These are phyloP conservation scores for Manduca sexta DNA, from an alignment of 1,140 invertebrate species.

Conservation along the genomic window DNA sequence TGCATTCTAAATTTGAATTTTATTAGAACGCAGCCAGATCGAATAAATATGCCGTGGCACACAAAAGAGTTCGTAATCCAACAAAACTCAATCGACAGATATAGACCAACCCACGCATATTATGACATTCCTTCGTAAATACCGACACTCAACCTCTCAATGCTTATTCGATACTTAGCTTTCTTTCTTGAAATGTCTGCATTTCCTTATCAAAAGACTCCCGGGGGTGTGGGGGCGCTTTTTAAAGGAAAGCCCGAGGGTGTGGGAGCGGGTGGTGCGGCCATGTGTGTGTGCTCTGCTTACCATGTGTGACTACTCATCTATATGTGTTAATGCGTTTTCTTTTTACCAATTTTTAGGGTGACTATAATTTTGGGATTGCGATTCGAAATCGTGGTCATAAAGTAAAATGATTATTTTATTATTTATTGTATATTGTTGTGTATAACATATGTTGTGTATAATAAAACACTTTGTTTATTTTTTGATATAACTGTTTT, in stretches of 20 bases:
- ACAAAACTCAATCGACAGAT: not conserved
- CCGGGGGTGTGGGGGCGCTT: slow-evolving; percentile 38
- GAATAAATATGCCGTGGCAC: not conserved
- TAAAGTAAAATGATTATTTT: too few species aligned
- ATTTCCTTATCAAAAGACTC: slow-evolving; percentile 70
- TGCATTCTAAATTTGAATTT: not conserved
- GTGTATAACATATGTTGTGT: too few species aligned
- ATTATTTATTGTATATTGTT: too few species aligned
- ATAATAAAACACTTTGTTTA: too few species aligned
- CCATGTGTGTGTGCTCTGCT: slow-evolving; percentile 26
- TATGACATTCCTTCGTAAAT: slow-evolving; percentile 49
- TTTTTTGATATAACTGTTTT: too few species aligned
- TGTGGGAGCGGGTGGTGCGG: slow-evolving; percentile 28
- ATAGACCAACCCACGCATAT: slow-evolving; percentile 10
- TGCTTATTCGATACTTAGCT: slow-evolving; percentile 64
- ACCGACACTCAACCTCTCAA: slow-evolving; percentile 40
- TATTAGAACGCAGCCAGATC: not conserved
- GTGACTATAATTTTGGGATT: slow-evolving; percentile 28
- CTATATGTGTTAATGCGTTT: slow-evolving; percentile 70
- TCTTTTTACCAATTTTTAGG: slow-evolving; percentile 69
- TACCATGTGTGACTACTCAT: slow-evolving; percentile 55
- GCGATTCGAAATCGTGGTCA: too few species aligned
- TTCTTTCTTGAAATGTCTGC: slow-evolving; percentile 65
- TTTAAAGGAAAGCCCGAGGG: slow-evolving; percentile 48
- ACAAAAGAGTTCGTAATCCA: slow-evolving; percentile 1